A percentile compares a stretch with the other conserved stretches of the same genome.
Evolutionary conservation across 1,140 invertebrate genomes (phyloP).

Genomic region (Bactericera cockerelli): DNA sequence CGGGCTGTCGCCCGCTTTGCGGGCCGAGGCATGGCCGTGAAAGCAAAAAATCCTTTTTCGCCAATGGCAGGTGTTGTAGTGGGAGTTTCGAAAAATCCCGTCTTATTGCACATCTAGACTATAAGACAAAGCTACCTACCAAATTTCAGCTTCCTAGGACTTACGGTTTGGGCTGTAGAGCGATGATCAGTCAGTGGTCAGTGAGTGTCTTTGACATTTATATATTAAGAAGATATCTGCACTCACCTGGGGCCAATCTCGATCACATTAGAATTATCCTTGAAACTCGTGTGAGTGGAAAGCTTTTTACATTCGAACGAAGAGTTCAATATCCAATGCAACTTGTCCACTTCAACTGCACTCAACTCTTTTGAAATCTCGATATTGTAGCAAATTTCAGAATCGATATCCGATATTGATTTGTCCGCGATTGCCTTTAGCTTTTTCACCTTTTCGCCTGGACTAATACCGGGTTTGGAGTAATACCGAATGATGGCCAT

Average conservation of each 20-base stretch:
- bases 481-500: slow-evolving; percentile 24
- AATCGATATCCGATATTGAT: slow-evolving; percentile 34
- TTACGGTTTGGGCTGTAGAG: no score
- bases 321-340: slow-evolving; percentile 54
- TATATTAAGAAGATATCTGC: no score
- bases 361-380: slow-evolving; percentile 38
- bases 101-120: no score
- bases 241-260: slow-evolving; percentile 64
- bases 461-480: slow-evolving; percentile 24
- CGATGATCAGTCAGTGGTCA: no score
- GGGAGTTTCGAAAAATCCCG: no score
- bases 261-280: slow-evolving; percentile 38
- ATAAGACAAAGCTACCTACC: no score
- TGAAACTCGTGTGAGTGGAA: slow-evolving; percentile 31
- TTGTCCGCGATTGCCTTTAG: slow-evolving; percentile 20
- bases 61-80: no score
- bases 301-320: slow-evolving; percentile 37
- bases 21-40: no score
- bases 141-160: no score
- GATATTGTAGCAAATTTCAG: slow-evolving; percentile 68
- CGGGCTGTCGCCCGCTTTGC: no score
- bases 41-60: no score
- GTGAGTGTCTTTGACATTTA: no score
- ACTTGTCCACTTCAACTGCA: slow-evolving; percentile 36
- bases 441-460: slow-evolving; percentile 21